Percentiles rank a stretch among this genome's conserved stretches.
These are phyloP conservation scores for Myiotriccus ornatus DNA, from an alignment of 2,797 vertebrate genomes.

Conservation along the genomic window DNA sequence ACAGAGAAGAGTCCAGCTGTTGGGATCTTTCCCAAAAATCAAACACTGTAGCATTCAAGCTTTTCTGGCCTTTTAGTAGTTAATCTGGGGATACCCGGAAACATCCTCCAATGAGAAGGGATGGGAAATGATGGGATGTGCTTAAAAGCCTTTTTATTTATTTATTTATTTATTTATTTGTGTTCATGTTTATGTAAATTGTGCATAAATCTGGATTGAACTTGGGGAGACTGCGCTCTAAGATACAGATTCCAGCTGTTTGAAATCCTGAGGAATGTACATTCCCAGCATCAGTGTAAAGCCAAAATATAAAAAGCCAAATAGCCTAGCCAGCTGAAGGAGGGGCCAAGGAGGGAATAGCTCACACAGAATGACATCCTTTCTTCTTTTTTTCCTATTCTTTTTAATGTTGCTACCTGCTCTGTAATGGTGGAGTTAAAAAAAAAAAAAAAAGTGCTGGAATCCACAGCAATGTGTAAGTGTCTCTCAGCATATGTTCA, in stretches of 20 bases:
- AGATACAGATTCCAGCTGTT: conserved; percentile 40
- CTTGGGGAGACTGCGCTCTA: neutral
- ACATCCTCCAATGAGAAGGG: neutral
- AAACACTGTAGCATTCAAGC: conserved; percentile 20
- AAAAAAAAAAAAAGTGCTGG: neutral
- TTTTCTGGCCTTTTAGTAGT: conserved; percentile 16
- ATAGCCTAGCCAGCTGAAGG: neutral
- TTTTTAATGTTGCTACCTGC: neutral
- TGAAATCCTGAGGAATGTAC: neutral
- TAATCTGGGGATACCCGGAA: conserved; percentile 17
- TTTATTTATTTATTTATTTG: conserved; percentile 12
- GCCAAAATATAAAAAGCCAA: conserved; percentile 11
- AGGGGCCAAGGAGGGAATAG: neutral
- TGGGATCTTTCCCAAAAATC: conserved; percentile 45
- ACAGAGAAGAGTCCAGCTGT: conserved; percentile 3
- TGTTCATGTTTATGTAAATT: conserved; percentile 6
- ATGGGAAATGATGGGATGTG: neutral
- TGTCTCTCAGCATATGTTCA: neutral
- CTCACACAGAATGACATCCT: neutral
- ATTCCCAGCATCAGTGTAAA: neutral
- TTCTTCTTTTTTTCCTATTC: neutral
- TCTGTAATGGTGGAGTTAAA: neutral
- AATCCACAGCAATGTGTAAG: neutral
- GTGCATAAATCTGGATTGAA: neutral
- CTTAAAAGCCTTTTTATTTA: neutral